Evolutionary conservation across 2,113 vertebrate genomes (phyloP).

Genomic region (Micromys minutus): DNA sequence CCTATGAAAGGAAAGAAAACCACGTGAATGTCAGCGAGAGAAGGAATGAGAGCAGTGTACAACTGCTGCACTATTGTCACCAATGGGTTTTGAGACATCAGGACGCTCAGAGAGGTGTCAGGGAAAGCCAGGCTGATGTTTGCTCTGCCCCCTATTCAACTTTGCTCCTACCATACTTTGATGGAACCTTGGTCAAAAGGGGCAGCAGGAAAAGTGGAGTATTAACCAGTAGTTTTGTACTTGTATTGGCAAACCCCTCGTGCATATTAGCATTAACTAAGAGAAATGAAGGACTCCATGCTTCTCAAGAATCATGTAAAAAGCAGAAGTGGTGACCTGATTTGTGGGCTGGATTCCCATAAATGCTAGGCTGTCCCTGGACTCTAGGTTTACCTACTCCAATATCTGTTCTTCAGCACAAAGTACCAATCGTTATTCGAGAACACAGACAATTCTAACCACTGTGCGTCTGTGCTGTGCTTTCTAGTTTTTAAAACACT

Average conservation of each 20-base stretch:
- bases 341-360: conserved; percentile 61
- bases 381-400: conserved; percentile 48
- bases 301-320: background rate
- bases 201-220: background rate
- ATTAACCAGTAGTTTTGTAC: background rate
- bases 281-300: conserved; percentile 38
- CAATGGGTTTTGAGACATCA: background rate
- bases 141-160: background rate
- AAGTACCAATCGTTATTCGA: background rate
- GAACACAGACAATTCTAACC: background rate
- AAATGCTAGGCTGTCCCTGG: conserved; percentile 46
- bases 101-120: background rate
- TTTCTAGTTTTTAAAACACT: background rate
- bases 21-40: background rate
- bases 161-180: background rate
- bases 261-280: conserved; percentile 31
- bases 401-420: background rate
- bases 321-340: background rate
- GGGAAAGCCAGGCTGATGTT: background rate
- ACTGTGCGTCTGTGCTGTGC: background rate
- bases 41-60: background rate
- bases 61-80: background rate
- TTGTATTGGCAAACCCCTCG: background rate
- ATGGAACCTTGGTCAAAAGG: background rate
- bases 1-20: conserved; percentile 80